A percentile compares a stretch with the other conserved stretches of the same genome.
These are phyloP conservation scores for Anas bahamensis DNA, from an alignment of 2,797 vertebrate genomes.

Conservation along the genomic window DNA sequence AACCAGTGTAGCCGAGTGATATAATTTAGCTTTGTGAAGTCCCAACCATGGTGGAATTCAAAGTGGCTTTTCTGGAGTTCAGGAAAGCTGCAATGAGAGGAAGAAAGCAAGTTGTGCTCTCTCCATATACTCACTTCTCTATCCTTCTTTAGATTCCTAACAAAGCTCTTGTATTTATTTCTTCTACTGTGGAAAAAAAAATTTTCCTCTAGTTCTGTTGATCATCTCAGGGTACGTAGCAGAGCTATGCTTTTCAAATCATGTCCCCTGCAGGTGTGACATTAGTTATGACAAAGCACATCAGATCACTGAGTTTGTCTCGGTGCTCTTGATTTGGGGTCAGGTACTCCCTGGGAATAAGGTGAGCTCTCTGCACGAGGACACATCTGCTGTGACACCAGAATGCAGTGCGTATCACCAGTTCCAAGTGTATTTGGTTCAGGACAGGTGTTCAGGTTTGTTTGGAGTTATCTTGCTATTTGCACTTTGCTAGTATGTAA, in stretches of 20 bases:
- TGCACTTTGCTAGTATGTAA: not conserved
- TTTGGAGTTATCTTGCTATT: not conserved
- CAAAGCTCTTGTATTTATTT: not conserved
- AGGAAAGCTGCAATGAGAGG: not conserved
- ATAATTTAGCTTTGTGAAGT: constrained; percentile 40
- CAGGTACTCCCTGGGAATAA: not conserved
- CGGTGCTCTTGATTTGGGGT: not conserved
- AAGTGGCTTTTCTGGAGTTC: constrained; percentile 25
- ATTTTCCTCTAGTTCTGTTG: not conserved
- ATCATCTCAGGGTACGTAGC: not conserved
- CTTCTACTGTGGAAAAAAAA: not conserved
- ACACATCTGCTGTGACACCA: not conserved
- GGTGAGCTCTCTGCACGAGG: not conserved
- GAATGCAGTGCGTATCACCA: not conserved
- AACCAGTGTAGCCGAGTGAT: not conserved
- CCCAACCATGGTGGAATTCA: not conserved
- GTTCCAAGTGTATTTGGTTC: not conserved
- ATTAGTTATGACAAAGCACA: not conserved
- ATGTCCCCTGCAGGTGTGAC: not conserved
- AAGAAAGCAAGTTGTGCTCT: not conserved
- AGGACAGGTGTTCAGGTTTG: not conserved
- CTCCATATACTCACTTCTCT: not conserved
- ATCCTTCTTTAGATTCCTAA: not conserved
- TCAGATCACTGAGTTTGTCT: not conserved
- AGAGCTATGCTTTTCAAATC: not conserved